A percentile compares a stretch with the other conserved stretches of the same genome.
Conservation (phyloP, 2,888 invertebrate species). For the Rhopalosiphum nymphaeae region DNA sequence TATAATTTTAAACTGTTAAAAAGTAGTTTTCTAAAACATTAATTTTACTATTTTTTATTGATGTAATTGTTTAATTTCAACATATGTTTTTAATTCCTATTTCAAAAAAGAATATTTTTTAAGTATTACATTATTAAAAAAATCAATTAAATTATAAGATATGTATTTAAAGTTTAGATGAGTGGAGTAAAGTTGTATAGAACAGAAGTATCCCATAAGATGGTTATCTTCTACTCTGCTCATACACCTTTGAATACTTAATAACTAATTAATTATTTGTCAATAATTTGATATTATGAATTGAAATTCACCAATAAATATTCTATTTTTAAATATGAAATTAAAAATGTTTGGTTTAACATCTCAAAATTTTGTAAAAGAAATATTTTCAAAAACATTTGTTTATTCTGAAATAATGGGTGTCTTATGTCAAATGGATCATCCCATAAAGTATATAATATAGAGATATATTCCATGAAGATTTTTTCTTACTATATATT, state of each 20-base stretch:
- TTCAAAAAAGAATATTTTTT: background rate
- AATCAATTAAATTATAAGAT: background rate
- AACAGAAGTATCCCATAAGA: background rate
- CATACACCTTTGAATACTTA: background rate
- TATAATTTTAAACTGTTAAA: background rate
- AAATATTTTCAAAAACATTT: too few species aligned
- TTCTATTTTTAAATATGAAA: background rate
- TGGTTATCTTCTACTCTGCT: background rate
- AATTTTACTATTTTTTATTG: background rate
- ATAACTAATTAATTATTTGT: background rate
- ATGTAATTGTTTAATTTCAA: background rate
- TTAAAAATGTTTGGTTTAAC: too few species aligned
- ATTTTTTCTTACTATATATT: background rate
- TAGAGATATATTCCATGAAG: background rate
- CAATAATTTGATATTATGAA: background rate
- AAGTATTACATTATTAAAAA: background rate
- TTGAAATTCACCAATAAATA: background rate
- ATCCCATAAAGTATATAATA: background rate
- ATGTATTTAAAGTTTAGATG: background rate
- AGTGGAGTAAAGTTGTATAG: background rate
- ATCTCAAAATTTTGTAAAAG: too few species aligned
- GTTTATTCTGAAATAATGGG: background rate
- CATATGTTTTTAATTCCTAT: background rate
- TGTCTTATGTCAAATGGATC: background rate
- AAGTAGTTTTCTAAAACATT: background rate